Conservation (phyloP, 2,888 invertebrate genomes). For the Amiota minor region DNA sequence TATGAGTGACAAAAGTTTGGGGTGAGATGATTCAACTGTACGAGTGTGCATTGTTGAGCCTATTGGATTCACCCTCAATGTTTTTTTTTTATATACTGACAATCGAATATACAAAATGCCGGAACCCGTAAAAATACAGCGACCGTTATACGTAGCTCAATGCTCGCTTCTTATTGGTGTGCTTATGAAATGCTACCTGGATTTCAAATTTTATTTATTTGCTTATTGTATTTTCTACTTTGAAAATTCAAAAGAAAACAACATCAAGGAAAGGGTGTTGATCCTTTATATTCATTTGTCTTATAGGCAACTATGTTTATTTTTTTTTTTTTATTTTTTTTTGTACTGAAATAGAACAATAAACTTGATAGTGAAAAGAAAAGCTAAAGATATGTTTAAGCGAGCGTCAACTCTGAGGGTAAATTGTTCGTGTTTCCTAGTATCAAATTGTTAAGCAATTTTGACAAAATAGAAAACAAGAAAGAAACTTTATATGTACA, state of each 20-base stretch:
- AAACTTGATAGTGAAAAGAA: too few relatives aligned
- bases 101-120: neutral
- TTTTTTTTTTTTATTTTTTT: constrained; percentile 23
- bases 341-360: neutral
- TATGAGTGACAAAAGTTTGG: neutral
- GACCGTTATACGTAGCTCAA: constrained; percentile 11
- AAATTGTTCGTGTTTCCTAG: too few relatives aligned
- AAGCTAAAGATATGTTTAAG: too few relatives aligned
- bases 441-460: too few relatives aligned
- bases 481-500: too few relatives aligned
- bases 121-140: neutral
- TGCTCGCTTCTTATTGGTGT: constrained; percentile 21
- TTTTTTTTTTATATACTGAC: neutral
- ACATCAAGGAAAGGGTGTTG: neutral
- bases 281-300: constrained; percentile 17
- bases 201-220: neutral
- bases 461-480: too few relatives aligned
- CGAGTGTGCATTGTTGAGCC: neutral
- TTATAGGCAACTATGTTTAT: constrained; percentile 18
- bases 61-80: constrained; percentile 21
- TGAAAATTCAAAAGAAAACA: neutral
- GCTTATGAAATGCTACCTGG: neutral
- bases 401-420: too few relatives aligned
- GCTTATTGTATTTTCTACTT: neutral
- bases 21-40: constrained; percentile 10